Evolutionary conservation across 2,888 invertebrate species (phyloP).

Genomic region (Drosophila nr. perissopoda): DNA sequence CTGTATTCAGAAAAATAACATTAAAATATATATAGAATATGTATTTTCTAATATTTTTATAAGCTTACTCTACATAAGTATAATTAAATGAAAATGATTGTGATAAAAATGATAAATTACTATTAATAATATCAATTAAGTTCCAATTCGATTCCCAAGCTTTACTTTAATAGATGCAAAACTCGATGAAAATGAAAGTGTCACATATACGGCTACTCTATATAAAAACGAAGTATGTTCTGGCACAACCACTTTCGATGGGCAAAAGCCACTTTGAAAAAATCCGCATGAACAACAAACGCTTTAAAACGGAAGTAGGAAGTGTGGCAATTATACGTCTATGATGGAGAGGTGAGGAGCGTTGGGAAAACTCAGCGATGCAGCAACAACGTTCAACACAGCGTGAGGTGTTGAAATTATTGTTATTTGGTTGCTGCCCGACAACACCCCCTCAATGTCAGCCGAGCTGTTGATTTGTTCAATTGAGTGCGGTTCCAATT

Average conservation of each 20-base stretch:
- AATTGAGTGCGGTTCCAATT: slow-evolving; percentile 38
- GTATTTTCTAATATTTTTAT: neutral
- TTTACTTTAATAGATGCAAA: neutral
- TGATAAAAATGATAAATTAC: neutral
- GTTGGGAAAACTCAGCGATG: slow-evolving; percentile 48
- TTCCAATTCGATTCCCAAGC: slow-evolving; percentile 1
- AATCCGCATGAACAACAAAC: slow-evolving; percentile 8
- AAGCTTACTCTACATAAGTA: too few relatives aligned
- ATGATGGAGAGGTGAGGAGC: neutral
- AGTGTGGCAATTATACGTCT: slow-evolving; percentile 65
- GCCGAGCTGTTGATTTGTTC: slow-evolving; percentile 48
- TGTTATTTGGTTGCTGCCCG: slow-evolving; percentile 10
- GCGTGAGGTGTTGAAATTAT: slow-evolving; percentile 56
- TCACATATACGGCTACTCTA: slow-evolving; percentile 36
- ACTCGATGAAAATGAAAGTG: slow-evolving; percentile 69
- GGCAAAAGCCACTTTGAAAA: slow-evolving; percentile 32
- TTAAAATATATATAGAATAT: neutral
- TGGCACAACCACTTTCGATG: slow-evolving; percentile 68
- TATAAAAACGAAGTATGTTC: slow-evolving; percentile 30
- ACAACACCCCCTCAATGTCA: slow-evolving; percentile 1
- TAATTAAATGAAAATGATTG: neutral
- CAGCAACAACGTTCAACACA: slow-evolving; percentile 43
- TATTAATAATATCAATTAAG: slow-evolving; percentile 19
- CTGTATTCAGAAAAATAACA: slow-evolving; percentile 1
- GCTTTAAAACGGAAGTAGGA: slow-evolving; percentile 65